These are phyloP conservation scores for Molossus molossus DNA, from an alignment of 2,797 vertebrate genomes.

Conservation along the genomic window DNA sequence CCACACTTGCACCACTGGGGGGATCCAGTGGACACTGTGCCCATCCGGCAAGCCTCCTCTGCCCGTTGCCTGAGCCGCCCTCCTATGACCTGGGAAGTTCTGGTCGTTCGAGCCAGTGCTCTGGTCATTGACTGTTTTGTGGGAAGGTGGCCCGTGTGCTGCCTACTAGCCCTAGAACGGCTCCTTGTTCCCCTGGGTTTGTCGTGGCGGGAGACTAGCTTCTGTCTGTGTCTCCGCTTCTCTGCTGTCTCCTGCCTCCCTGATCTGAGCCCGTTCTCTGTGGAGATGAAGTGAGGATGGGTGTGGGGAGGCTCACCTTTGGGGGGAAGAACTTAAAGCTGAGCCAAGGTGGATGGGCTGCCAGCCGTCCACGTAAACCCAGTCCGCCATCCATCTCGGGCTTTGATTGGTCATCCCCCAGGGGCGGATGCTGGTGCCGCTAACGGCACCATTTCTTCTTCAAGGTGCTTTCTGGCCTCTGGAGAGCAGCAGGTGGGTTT, in stretches of 20 bases:
- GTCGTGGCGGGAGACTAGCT: neutral
- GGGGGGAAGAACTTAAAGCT: neutral
- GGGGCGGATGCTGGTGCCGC: no score
- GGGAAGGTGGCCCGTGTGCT: neutral
- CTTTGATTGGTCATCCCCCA: fast-evolving
- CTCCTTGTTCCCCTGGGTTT: neutral
- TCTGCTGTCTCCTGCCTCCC: neutral
- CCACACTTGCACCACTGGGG: neutral
- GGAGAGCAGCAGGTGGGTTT: neutral
- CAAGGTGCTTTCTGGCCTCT: fast-evolving
- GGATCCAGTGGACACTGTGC: no score
- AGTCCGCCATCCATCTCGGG: fast-evolving
- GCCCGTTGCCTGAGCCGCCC: fast-evolving
- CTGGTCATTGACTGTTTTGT: fast-evolving
- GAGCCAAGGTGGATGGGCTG: neutral
- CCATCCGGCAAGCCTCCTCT: no score
- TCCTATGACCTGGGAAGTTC: no score
- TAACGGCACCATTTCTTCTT: no score
- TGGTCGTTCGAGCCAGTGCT: fast-evolving
- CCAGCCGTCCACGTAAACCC: neutral
- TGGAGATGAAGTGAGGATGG: neutral
- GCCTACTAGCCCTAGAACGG: neutral
- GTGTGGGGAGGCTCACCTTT: neutral
- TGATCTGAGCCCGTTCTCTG: neutral
- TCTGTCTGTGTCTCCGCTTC: neutral